Evolutionary conservation across 2,797 vertebrate genomes (phyloP), one percentile per base, ranked within the genome.

Genomic region (Spinibarbus caldwelli): DNA sequence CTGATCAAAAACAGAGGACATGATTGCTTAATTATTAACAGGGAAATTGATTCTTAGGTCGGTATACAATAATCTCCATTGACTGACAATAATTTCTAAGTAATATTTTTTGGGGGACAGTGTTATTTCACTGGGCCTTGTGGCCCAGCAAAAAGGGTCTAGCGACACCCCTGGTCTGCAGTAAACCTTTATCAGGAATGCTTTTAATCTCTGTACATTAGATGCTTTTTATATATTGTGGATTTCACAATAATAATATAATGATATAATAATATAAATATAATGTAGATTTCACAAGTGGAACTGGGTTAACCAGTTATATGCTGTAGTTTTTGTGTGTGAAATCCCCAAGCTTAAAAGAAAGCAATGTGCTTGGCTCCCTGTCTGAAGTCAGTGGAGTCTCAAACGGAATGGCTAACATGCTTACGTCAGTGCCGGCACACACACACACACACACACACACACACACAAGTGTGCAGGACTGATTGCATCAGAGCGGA

Each of bases 341-440:
- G 87, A 87, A 85, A 89, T 86, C 90, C 87, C 78, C 26, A 6
- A 47, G 83, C 59, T 88, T 70, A n/a, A 84, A 86, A 88, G 85
- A 43, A 26, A 41, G 59, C 88, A 90, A 31, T 87, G 87, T 89
- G 86, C 82, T 79, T n/a, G 34, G 57, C 84, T 82, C 29, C 47
- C 71, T 49, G 68, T 87, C n/a, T 91, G 87, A 89, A 90, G 89
- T 88, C 86, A 84, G 88, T 82, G 47, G 45, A 73, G 78, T 80
- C 84, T 94, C 93, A 95, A 93, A 94, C 86, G 87, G 94, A 95
- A 95, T 95, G 72, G 36, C 82, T 92, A 93, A 94, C 86, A 77
- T 73, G 23, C 54, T 71, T 71, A 90, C 91, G 88, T 94, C 93
- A 93, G 31, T 82, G 77, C 84, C 77, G 38, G 86, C 78, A 87